Evolutionary conservation across 2,113 vertebrate genomes (phyloP).

Genomic region (Engraulis encrasicolus): DNA sequence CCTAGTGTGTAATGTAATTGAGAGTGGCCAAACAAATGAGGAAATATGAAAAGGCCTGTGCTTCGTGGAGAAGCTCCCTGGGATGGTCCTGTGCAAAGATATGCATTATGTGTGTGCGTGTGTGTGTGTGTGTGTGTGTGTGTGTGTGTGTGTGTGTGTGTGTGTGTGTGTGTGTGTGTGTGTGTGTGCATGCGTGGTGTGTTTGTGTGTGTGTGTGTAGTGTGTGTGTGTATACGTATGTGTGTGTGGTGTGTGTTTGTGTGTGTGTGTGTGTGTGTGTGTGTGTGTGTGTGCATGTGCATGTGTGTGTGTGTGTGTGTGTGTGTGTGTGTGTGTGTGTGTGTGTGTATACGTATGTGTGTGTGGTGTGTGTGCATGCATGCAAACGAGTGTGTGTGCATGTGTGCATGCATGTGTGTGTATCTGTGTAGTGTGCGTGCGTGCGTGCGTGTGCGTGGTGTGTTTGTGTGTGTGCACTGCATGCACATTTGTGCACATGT

Average conservation of each 20-base stretch:
- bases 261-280: not conserved
- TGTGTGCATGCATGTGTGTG: constrained; percentile 8
- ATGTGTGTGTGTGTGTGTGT: constrained; percentile 7
- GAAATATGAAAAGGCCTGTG: too few species aligned
- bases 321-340: constrained; percentile 33
- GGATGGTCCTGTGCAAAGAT: too few species aligned
- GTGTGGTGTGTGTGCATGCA: not conserved
- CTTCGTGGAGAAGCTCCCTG: too few species aligned
- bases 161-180: too few species aligned
- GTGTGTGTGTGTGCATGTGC: not conserved
- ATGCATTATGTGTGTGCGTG: too few species aligned
- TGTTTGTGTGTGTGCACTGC: too few species aligned
- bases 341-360: not conserved
- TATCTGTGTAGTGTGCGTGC: constrained; percentile 27
- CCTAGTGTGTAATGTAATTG: not conserved
- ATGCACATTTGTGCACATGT: not conserved
- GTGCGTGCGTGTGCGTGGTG: not conserved
- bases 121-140: too few species aligned
- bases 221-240: not conserved
- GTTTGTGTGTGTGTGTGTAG: not conserved
- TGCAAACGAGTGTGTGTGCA: not conserved
- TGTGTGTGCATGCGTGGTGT: not conserved
- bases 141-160: too few species aligned
- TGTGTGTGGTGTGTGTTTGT: not conserved
- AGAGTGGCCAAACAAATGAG: too few species aligned